Base-by-base conservation (phyloP, 2,888 invertebrate species). In the Tridacna gigas region DNA sequence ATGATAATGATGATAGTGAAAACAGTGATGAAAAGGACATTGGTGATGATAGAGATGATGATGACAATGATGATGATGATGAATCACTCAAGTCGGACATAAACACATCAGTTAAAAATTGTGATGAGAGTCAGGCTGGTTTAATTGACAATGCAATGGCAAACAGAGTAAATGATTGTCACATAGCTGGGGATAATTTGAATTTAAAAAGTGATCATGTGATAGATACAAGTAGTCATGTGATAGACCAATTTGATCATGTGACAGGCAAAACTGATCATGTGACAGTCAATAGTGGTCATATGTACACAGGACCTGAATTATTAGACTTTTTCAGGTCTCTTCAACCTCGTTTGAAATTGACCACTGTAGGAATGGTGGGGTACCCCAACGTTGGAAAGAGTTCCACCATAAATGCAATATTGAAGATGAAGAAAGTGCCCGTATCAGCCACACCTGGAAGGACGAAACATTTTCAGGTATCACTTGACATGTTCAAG, bases 361-460 rank as follows among this genome's bases (percentile, higher is more conserved):
- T 85, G 48, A 96, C 97, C 12, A 97, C 97, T n/a, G 96, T 98
- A 81, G 98, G 99, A 12, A 96, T 99, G 95, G 94, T 95, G 81
- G 99, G 99, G 0, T 99, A 99, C 95, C 99, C 99, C 0, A 99
- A 99, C 96, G 99, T 99, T 0, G 99, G 99, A n/a, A 99, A 99
- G 95, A 99, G 99, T 95, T 99, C 99, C 84, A 98, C 99, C 13
- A 99, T 99, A 83, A 99, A 99, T 96, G 96, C 98, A 25, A 95
- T 99, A 71, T 96, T 99, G 95, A 96, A 97, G 89, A 96, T 96
- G 51, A 99, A 96, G 94, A 96, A 96, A 92, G 96, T 96, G 0
- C 98, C 99, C 0, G 99, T 99, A 0, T 99, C 99, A 0, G 97
- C 99, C 0, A 99, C 99, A 84, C 99, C 99, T 0, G 99, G 99